phyloP scores from a whole-genome alignment of 2,797 vertebrate genomes.

The Zenarchopterus dispar region DNA sequence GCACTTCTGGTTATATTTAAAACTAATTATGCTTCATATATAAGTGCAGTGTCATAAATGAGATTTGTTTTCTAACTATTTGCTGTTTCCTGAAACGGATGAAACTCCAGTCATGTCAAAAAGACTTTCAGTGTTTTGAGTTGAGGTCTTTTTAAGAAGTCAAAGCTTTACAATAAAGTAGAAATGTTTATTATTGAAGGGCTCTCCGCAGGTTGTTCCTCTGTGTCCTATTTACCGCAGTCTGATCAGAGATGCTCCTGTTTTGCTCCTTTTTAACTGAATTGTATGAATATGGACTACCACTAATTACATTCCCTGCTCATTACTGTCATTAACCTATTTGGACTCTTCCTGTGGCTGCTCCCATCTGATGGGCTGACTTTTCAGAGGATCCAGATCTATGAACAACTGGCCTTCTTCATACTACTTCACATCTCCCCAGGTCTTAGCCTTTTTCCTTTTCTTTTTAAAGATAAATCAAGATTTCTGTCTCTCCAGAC shows the following conservation, averaged over 20 bases:
- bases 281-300: conserved; percentile 19
- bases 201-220: conserved; percentile 32
- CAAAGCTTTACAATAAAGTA: conserved; percentile 4
- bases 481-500: conserved; percentile 22
- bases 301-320: conserved; percentile 53
- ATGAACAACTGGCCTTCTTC: conserved; percentile 28
- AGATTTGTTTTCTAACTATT: conserved; percentile 17
- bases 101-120: conserved; percentile 11
- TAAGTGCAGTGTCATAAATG: conserved; percentile 33
- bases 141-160: conserved; percentile 18
- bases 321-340: conserved; percentile 55
- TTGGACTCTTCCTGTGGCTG: conserved; percentile 53
- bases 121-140: conserved; percentile 22
- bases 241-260: conserved; percentile 32
- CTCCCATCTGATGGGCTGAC: conserved; percentile 19
- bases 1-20: conserved; percentile 27
- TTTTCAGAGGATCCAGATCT: conserved; percentile 37
- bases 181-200: conserved; percentile 39
- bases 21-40: conserved; percentile 15
- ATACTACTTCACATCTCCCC: conserved; percentile 10
- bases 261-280: conserved; percentile 12
- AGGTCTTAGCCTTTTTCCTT: conserved; percentile 11
- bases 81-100: conserved; percentile 25
- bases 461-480: conserved; percentile 24
- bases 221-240: conserved; percentile 17